Evolutionary conservation across 2,113 vertebrate genomes (phyloP).

Genomic region (Rhagologus leucostigma): DNA sequence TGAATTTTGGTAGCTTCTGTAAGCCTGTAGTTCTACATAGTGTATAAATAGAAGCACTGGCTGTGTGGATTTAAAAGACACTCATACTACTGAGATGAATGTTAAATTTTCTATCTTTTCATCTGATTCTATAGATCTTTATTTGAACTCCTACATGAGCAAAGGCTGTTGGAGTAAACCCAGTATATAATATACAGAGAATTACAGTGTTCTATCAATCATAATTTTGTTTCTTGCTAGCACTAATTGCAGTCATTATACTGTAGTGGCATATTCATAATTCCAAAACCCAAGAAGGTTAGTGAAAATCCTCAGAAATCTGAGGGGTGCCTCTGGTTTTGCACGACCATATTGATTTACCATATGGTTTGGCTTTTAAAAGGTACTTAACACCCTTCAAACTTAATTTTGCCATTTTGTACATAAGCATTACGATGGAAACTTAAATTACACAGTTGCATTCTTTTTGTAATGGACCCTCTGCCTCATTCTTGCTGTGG

Average conservation of each 20-base stretch:
- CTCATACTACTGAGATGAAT: neutral
- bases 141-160: neutral
- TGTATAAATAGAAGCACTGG: neutral
- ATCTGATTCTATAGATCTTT: neutral
- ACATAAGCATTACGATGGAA: neutral
- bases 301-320: constrained; percentile 9
- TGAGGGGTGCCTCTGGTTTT: neutral
- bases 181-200: neutral
- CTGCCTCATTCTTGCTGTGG: neutral
- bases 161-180: neutral
- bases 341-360: neutral
- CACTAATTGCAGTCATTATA: constrained; percentile 23
- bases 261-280: neutral
- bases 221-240: neutral
- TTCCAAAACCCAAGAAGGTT: neutral
- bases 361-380: neutral
- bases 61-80: neutral
- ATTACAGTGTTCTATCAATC: neutral
- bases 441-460: neutral
- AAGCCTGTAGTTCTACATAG: neutral
- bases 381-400: neutral
- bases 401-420: neutral
- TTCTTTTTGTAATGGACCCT: neutral
- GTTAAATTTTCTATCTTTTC: neutral
- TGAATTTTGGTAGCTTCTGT: neutral